Percentiles rank a stretch among this genome's conserved stretches.
Conservation (phyloP, 2,113 vertebrate genomes). For the Marmota flaviventris region DNA sequence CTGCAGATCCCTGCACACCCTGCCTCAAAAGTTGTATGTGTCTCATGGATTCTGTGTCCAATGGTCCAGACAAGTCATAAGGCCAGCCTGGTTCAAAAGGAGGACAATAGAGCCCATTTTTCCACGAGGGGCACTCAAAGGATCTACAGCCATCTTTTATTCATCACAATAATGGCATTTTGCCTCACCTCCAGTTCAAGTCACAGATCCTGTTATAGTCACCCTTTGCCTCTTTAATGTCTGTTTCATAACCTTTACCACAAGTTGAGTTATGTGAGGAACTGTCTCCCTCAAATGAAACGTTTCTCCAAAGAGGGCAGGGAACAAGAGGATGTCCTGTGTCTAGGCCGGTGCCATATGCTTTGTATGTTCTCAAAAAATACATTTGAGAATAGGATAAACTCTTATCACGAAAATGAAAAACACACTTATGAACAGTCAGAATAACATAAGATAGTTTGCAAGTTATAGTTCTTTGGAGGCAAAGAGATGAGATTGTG, state of each 20-base stretch:
- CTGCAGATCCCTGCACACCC: neutral
- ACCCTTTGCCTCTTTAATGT: neutral
- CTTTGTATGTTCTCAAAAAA: neutral
- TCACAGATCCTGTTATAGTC: too few relatives aligned
- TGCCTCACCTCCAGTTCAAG: neutral
- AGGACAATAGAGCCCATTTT: neutral
- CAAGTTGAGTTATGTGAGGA: neutral
- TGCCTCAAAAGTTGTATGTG: neutral
- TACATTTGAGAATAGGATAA: neutral
- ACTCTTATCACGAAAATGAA: neutral
- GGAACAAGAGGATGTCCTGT: neutral
- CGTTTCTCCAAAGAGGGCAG: neutral
- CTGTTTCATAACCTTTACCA: neutral
- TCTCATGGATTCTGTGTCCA: neutral
- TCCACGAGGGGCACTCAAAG: too few relatives aligned
- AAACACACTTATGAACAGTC: neutral
- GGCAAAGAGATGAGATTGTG: neutral
- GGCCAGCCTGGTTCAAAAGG: neutral
- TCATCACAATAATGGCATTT: neutral
- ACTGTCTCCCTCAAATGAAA: neutral
- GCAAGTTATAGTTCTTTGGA: neutral
- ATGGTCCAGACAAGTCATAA: neutral
- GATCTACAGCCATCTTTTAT: neutral
- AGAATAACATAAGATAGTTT: neutral
- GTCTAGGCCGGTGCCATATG: too few relatives aligned